Conservation (phyloP, 2,113 vertebrate genomes). For the Callithrix jacchus region DNA sequence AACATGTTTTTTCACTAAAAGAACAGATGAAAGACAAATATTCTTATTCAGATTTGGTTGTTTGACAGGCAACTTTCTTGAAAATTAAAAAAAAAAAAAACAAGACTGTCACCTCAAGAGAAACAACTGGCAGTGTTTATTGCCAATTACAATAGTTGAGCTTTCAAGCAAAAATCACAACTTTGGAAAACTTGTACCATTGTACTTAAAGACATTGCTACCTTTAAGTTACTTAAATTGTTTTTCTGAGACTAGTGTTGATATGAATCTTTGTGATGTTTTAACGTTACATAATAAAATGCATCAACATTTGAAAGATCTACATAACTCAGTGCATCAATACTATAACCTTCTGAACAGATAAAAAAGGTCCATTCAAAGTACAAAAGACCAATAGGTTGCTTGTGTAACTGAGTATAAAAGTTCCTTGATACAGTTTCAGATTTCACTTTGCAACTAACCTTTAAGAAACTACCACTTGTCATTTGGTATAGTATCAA, state of each 20-base stretch:
- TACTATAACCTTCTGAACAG: neutral
- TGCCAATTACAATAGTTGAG: neutral
- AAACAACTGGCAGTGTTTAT: neutral
- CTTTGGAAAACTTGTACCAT: neutral
- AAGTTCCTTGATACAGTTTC: neutral
- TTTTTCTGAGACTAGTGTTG: neutral
- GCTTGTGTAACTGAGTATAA: neutral
- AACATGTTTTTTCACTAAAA: neutral
- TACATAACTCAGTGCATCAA: neutral
- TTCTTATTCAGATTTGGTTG: neutral
- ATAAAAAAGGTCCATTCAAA: slow-evolving; percentile 10
- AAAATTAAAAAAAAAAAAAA: neutral
- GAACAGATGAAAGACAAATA: neutral
- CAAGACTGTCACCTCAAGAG: neutral
- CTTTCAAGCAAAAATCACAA: neutral
- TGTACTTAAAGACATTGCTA: neutral
- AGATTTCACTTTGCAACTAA: neutral
- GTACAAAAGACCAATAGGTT: neutral
- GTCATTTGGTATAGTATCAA: neutral
- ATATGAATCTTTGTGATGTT: neutral
- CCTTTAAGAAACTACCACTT: neutral
- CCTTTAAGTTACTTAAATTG: neutral
- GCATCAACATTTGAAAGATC: neutral
- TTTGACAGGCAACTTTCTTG: neutral
- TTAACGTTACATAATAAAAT: neutral